These are phyloP conservation scores for Bos taurus DNA, from an alignment of 2,113 vertebrate genomes.

Conservation along the genomic window DNA sequence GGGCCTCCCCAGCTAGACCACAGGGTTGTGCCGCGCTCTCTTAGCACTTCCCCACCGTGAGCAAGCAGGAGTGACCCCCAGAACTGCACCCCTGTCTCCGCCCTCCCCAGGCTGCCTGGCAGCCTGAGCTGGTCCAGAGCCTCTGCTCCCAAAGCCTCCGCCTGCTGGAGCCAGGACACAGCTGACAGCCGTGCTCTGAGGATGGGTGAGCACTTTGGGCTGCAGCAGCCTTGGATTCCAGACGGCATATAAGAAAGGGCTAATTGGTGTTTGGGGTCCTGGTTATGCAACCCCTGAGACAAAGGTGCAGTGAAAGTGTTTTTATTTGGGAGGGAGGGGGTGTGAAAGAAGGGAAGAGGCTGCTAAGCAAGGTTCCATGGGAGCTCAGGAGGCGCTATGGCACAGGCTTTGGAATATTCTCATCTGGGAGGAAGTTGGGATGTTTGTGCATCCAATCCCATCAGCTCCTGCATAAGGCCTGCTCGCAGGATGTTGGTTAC, in stretches of 20 bases:
- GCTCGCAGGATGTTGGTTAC: no score
- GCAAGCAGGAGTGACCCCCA: neutral
- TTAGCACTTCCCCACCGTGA: fast-evolving
- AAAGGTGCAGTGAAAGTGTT: fast-evolving
- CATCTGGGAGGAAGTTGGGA: neutral
- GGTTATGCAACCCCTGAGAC: neutral
- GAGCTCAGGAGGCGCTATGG: fast-evolving
- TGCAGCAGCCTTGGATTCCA: neutral
- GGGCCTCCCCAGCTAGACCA: neutral
- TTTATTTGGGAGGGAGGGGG: neutral
- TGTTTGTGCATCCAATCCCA: neutral
- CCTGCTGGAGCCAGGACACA: fast-evolving
- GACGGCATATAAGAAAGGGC: neutral
- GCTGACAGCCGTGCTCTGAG: no score
- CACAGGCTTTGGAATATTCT: fast-evolving
- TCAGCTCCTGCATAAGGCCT: fast-evolving
- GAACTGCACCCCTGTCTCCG: fast-evolving
- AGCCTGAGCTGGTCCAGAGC: neutral
- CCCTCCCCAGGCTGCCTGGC: neutral
- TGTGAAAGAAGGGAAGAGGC: neutral
- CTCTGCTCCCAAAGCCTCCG: no score
- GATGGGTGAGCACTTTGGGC: fast-evolving
- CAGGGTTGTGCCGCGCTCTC: fast-evolving
- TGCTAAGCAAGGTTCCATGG: no score
- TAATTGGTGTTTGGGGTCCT: neutral